Base-by-base conservation (phyloP, 1,140 invertebrate genomes). In the Sminthurides bifidus region DNA sequence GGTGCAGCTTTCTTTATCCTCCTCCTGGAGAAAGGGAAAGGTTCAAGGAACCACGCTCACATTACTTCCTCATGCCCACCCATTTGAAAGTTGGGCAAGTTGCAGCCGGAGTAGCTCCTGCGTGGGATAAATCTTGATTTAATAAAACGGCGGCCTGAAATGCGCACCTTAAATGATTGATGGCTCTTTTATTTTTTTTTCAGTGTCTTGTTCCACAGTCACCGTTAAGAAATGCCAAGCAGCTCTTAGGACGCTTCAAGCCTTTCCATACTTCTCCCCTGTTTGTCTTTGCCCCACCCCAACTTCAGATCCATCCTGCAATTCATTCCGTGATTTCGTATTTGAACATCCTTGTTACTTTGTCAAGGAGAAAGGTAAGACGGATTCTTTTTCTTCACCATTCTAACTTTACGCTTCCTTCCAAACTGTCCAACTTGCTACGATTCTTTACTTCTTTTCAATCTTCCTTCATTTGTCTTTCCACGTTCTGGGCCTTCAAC, bases 291-390 rank as follows among this genome's bases (percentile, higher is more conserved):
- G 88, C 74, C 79, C 82, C 58, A 87, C 90, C 67, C 87, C 86
- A 40, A 58, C 31, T 24, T 79, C 87, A 63, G 88, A 92, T 74
- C 87, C 84, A 57, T 85, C 89, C 66, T 92, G 88, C 72, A 92
- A 89, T 75, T 84, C 83, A 65, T 91, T 91, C 75, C 79, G 85
- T 67, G 86, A 90, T 73, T 90, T 89, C 69, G 77, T 92, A 48
- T 91, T 90, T 70, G 87, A 92, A 73, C 88, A 92, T 76, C 87
- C 87, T 19, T 91, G 87, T 74, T 81, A 86, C 63, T 85, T 85
- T 70, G 86, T 87, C 45, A 77, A 80, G 61, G 87, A 87, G 69
- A 89, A 88, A 79, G 87, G 87, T 90, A 73, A 53, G 54, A 38
- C n/a, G n/a, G 17, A n/a, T 6, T 19, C 24, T 51, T 17, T n/a